Conservation (phyloP, 2,797 vertebrate genomes). For the Coreius guichenoti region DNA sequence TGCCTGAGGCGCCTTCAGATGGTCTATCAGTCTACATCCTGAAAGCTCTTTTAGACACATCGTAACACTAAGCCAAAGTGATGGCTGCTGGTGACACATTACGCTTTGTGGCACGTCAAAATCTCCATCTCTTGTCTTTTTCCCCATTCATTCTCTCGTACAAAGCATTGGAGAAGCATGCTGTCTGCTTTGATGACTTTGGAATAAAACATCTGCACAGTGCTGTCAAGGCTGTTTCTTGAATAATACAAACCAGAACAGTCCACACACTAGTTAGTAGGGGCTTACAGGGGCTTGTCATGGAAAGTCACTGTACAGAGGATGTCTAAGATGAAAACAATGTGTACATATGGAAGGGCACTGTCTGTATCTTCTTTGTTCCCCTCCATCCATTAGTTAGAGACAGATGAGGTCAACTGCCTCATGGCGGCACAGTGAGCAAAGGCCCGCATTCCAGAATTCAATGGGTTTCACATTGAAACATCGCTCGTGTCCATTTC, state of each 20-base stretch:
- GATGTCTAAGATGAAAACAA: constrained; percentile 21
- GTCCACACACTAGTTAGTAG: not conserved
- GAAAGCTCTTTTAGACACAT: constrained; percentile 19
- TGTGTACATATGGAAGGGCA: constrained; percentile 11
- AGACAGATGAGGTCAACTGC: constrained; percentile 36
- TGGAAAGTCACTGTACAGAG: constrained; percentile 14
- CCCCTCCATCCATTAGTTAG: constrained; percentile 18
- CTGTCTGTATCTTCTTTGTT: constrained; percentile 19
- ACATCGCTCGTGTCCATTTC: not conserved
- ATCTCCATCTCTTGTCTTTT: not conserved
- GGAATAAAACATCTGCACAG: constrained; percentile 9
- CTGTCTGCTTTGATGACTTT: constrained; percentile 3
- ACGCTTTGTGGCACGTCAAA: constrained; percentile 7
- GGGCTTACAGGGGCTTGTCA: not conserved
- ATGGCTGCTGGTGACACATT: constrained; percentile 17
- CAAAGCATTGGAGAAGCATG: not conserved
- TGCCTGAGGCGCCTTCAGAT: constrained; percentile 20
- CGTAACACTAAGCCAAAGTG: constrained; percentile 12
- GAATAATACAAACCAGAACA: constrained; percentile 18
- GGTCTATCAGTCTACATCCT: constrained; percentile 16
- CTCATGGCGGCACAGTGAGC: not conserved
- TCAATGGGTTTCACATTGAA: constrained; percentile 12
- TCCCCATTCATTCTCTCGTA: not conserved
- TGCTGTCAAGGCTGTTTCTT: not conserved
- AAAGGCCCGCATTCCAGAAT: not conserved